A percentile compares a stretch with the other conserved stretches of the same genome.
Evolutionary conservation across 1,140 invertebrate genomes (phyloP).

Genomic region (Drosophila sproati): DNA sequence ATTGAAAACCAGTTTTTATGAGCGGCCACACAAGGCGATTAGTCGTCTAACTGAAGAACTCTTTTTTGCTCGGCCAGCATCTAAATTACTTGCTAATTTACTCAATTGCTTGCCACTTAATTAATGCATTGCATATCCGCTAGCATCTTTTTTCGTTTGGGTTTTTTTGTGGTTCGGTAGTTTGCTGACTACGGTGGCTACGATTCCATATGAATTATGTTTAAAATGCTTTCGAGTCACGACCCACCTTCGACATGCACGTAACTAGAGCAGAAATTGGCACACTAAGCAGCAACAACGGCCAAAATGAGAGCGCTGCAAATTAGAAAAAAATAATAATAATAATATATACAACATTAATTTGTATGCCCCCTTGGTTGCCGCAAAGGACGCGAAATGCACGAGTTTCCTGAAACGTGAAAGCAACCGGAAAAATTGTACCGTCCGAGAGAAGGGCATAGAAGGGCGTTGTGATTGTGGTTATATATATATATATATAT

Average conservation of each 20-base stretch:
- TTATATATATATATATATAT: background rate
- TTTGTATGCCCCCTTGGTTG: slow-evolving; percentile 57
- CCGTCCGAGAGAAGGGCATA: slow-evolving; percentile 14
- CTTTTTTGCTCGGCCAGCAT: background rate
- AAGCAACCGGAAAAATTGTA: slow-evolving; percentile 78
- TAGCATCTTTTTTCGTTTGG: slow-evolving; percentile 11
- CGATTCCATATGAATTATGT: slow-evolving; percentile 60
- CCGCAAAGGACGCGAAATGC: slow-evolving; percentile 64
- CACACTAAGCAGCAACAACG: slow-evolving; percentile 52
- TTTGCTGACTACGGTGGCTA: background rate
- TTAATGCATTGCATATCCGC: slow-evolving; percentile 64
- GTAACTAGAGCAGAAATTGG: slow-evolving; percentile 76
- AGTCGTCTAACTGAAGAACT: background rate
- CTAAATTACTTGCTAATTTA: background rate
- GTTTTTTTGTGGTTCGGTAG: slow-evolving; percentile 3
- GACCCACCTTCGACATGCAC: slow-evolving; percentile 32
- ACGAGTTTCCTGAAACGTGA: slow-evolving; percentile 69
- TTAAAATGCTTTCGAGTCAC: slow-evolving; percentile 61
- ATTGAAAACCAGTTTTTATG: slow-evolving; percentile 26
- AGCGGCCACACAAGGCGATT: background rate
- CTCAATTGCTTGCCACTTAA: slow-evolving; percentile 46
- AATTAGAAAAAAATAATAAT: slow-evolving; percentile 21
- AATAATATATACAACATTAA: slow-evolving; percentile 69
- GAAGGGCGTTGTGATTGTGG: background rate
- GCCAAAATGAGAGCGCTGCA: background rate